Evolutionary conservation across 2,113 vertebrate species (phyloP).

Genomic region (Maccullochella peelii): DNA sequence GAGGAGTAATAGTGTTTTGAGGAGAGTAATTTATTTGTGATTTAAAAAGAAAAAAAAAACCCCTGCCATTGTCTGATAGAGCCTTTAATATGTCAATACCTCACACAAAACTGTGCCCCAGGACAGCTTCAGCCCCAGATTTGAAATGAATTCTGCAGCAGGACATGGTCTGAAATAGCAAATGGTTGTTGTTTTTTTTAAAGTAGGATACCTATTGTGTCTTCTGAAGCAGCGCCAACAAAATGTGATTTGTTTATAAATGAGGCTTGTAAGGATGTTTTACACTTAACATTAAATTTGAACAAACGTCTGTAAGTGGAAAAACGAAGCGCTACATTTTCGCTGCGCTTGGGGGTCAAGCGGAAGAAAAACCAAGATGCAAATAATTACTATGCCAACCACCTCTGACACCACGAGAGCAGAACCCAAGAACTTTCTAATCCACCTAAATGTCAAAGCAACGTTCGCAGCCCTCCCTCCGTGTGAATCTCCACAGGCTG

Average conservation of each 20-base stretch:
- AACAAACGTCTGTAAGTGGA: constrained; percentile 20
- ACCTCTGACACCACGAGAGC: constrained; percentile 77
- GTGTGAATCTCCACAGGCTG: constrained; percentile 75
- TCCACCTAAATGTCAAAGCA: constrained; percentile 82
- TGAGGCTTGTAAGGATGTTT: constrained; percentile 20
- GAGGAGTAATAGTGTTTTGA: constrained; percentile 77
- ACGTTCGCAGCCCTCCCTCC: constrained; percentile 64
- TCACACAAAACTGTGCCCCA: constrained; percentile 56
- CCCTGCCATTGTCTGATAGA: constrained; percentile 70
- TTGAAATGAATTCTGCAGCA: constrained; percentile 67
- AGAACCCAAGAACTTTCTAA: constrained; percentile 80
- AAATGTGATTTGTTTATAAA: constrained; percentile 54
- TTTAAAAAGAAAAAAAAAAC: constrained; percentile 48
- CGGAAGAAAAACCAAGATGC: constrained; percentile 55
- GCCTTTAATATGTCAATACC: constrained; percentile 74
- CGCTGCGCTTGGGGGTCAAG: constrained; percentile 43
- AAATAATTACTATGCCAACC: constrained; percentile 74
- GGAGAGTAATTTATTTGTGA: constrained; percentile 78
- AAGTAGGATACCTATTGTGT: constrained; percentile 33
- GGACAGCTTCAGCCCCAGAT: constrained; percentile 53
- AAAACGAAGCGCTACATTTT: constrained; percentile 17
- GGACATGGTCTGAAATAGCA: constrained; percentile 64
- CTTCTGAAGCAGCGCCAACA: constrained; percentile 16
- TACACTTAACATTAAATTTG: constrained; percentile 28
- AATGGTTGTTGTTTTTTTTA: constrained; percentile 35